These are phyloP conservation scores for Plectrocnemia conspersa DNA, from an alignment of 1,140 invertebrate genomes.

Conservation along the genomic window DNA sequence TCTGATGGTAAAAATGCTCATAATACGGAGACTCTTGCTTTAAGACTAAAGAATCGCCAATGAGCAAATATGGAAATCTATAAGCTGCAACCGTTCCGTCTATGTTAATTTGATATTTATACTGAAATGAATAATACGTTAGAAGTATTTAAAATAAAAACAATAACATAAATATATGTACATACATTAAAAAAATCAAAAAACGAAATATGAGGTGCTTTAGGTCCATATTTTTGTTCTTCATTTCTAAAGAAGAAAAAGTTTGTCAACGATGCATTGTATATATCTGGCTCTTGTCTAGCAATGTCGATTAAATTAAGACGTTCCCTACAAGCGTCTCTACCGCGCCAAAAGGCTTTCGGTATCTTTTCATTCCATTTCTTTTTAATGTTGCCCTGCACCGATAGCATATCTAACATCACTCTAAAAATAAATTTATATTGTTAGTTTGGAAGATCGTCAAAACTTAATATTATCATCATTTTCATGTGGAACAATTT, in stretches of 20 bases:
- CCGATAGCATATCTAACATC: constrained; percentile 82
- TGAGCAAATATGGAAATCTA: constrained; percentile 85
- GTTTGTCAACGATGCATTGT: constrained; percentile 91
- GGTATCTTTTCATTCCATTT: constrained; percentile 71
- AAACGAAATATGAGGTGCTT: constrained; percentile 79
- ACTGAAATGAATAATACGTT: constrained; percentile 58
- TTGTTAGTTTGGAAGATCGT: too few species aligned
- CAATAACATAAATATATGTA: constrained; percentile 25
- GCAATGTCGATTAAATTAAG: constrained; percentile 79
- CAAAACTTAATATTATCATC: too few species aligned
- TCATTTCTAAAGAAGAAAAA: constrained; percentile 94
- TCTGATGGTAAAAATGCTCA: constrained; percentile 86
- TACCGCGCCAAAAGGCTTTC: constrained; percentile 85
- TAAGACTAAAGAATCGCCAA: constrained; percentile 79
- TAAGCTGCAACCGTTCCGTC: constrained; percentile 97
- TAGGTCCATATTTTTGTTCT: constrained; percentile 80
- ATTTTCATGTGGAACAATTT: too few species aligned
- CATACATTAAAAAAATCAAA: constrained; percentile 93
- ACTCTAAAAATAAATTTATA: constrained; percentile 65
- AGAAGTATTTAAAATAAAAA: not conserved
- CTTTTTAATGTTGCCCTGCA: constrained; percentile 71
- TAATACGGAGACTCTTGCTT: constrained; percentile 93
- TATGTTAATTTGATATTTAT: constrained; percentile 92
- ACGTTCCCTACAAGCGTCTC: constrained; percentile 81
- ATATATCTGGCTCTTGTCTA: constrained; percentile 69